These are phyloP conservation scores for Archocentrus centrarchus DNA, from an alignment of 2,113 vertebrate genomes.

Conservation along the genomic window DNA sequence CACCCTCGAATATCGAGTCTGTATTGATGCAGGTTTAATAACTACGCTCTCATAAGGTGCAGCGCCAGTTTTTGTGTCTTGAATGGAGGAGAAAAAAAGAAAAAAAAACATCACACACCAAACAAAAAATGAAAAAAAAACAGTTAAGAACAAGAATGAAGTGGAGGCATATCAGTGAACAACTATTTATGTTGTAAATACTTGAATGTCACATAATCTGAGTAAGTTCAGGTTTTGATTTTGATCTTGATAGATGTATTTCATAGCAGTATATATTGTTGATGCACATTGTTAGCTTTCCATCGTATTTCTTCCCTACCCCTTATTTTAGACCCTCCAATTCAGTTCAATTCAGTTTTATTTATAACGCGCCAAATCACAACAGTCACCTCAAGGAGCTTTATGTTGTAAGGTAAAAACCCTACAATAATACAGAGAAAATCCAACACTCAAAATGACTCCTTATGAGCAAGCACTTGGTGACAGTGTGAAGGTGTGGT, in stretches of 20 bases:
- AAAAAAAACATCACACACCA: neutral
- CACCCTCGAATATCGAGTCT: neutral
- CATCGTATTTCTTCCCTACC: no score
- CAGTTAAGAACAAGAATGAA: neutral
- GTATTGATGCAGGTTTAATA: neutral
- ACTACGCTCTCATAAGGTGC: neutral
- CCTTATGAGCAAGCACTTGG: no score
- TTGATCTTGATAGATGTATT: neutral
- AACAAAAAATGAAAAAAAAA: neutral
- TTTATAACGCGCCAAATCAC: no score
- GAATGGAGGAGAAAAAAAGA: neutral
- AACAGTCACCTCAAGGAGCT: no score
- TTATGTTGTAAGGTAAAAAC: no score
- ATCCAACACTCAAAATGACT: no score
- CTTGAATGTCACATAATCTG: neutral
- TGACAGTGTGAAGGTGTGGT: no score
- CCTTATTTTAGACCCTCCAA: no score
- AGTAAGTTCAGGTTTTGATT: no score
- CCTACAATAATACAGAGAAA: no score
- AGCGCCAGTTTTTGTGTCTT: neutral
- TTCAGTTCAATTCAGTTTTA: no score
- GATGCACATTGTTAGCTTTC: neutral
- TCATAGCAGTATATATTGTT: neutral
- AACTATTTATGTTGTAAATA: neutral
- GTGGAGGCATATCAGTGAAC: neutral